phyloP scores from a whole-genome alignment of 2,797 vertebrate genomes.

The Urophycis tenuis region DNA sequence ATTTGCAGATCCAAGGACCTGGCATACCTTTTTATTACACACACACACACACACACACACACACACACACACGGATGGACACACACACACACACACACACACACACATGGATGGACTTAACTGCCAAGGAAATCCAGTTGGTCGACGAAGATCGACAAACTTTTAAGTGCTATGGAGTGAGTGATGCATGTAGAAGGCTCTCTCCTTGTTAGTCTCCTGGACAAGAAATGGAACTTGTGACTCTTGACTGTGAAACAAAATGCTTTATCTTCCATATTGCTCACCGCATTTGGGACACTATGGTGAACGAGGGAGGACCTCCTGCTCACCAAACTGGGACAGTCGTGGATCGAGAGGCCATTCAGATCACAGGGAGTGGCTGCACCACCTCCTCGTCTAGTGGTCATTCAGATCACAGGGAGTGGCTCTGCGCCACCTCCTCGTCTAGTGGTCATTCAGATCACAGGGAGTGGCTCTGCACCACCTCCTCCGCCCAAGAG shows the following conservation, averaged over 20 bases:
- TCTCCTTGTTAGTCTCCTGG: constrained; percentile 33
- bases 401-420: neutral
- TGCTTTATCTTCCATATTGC: constrained; percentile 38
- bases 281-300: constrained; percentile 35
- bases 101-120: constrained; percentile 37
- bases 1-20: constrained; percentile 22
- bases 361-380: neutral
- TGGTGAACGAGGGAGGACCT: constrained; percentile 9
- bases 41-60: constrained; percentile 13
- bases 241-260: constrained; percentile 49
- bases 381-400: neutral
- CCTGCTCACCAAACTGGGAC: neutral
- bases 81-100: constrained; percentile 6
- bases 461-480: neutral
- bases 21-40: constrained; percentile 29
- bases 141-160: constrained; percentile 17
- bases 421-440: neutral
- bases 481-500: neutral
- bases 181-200: constrained; percentile 44
- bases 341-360: neutral
- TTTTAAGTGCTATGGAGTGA: constrained; percentile 35
- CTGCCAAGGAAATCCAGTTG: constrained; percentile 50
- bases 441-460: neutral
- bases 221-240: constrained; percentile 23
- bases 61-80: constrained; percentile 31